These are phyloP conservation scores for Podargus strigoides DNA, from an alignment of 2,797 vertebrate genomes.

Conservation along the genomic window DNA sequence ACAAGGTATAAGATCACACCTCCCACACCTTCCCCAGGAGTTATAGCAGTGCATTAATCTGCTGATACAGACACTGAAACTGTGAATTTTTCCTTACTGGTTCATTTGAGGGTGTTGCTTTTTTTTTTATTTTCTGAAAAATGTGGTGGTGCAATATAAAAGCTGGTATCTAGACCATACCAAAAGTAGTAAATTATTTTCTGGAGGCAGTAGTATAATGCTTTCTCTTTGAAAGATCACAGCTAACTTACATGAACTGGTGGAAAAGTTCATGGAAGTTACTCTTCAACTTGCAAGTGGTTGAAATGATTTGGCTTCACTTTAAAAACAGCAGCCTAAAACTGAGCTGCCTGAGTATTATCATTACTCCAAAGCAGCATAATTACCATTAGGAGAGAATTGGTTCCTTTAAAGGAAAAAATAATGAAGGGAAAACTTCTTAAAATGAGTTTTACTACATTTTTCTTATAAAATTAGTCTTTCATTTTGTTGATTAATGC, in stretches of 20 bases:
- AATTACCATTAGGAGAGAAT: conserved; percentile 71
- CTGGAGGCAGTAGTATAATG: neutral
- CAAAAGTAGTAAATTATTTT: neutral
- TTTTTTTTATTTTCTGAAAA: neutral
- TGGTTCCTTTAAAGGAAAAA: conserved; percentile 70
- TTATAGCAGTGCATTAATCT: neutral
- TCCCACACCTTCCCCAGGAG: neutral
- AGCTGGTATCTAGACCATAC: neutral
- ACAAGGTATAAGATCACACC: neutral
- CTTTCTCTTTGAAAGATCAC: conserved; percentile 14
- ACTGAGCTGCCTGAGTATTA: conserved; percentile 50
- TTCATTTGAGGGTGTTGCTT: neutral
- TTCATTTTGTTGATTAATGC: conserved; percentile 78
- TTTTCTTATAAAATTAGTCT: conserved; percentile 73
- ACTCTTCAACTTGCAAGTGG: conserved; percentile 48
- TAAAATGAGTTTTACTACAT: conserved; percentile 72
- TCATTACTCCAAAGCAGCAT: conserved; percentile 57
- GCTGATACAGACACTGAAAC: neutral
- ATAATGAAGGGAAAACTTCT: conserved; percentile 69
- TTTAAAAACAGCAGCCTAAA: conserved; percentile 68
- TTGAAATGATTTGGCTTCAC: conserved; percentile 53
- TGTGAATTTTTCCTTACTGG: neutral
- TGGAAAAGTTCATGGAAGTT: conserved; percentile 41
- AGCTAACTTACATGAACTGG: conserved; percentile 31
- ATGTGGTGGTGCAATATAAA: neutral